Evolutionary conservation across 2,113 vertebrate genomes (phyloP).

Genomic region (Arvicanthis niloticus): DNA sequence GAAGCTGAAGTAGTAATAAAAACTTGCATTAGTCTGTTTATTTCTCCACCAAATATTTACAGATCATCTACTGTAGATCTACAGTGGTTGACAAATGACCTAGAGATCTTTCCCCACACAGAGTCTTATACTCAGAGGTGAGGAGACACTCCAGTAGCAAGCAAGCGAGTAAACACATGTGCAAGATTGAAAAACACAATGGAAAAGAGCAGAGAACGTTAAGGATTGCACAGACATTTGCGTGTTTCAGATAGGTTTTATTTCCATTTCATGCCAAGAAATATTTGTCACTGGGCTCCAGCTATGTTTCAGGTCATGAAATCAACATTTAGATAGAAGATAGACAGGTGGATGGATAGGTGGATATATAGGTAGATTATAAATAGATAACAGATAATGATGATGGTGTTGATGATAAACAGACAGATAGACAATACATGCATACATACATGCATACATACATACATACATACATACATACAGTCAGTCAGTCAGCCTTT

Average conservation of each 20-base stretch:
- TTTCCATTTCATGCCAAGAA: background rate
- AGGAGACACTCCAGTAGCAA: background rate
- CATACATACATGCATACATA: background rate
- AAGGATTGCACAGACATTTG: background rate
- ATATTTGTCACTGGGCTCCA: background rate
- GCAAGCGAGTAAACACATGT: background rate
- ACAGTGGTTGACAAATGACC: background rate
- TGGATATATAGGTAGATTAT: background rate
- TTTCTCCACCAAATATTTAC: slow-evolving; percentile 24
- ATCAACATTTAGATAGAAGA: background rate
- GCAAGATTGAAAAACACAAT: background rate
- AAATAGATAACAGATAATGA: background rate
- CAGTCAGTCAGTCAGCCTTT: background rate
- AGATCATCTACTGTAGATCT: background rate
- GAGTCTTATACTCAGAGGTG: background rate
- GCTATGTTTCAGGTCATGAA: background rate
- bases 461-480: background rate
- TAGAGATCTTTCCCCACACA: background rate
- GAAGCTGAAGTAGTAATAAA: slow-evolving; percentile 33
- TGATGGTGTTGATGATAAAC: background rate
- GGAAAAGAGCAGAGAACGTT: background rate
- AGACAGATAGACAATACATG: background rate
- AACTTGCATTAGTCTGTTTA: slow-evolving; percentile 26
- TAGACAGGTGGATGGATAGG: no score
- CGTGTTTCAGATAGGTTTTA: background rate